Conservation (phyloP, 2,113 vertebrate genomes). For the Ascaphus truei region DNA sequence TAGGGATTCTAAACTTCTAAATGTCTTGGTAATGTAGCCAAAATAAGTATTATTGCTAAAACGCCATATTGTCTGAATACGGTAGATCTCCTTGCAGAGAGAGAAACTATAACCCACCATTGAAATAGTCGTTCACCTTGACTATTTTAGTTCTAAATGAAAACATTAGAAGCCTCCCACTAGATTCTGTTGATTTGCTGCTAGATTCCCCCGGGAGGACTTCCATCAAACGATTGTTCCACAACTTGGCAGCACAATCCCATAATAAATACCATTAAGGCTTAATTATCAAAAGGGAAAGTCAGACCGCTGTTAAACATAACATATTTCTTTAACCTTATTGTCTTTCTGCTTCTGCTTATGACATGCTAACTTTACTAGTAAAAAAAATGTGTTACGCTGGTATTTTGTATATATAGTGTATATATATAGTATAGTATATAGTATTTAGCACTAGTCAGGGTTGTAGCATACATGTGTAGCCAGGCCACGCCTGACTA, state of each 20-base stretch:
- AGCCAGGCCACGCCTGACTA: no score
- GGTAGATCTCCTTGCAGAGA: neutral
- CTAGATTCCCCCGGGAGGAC: neutral
- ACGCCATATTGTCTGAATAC: no score
- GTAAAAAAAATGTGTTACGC: no score
- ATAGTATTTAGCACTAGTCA: no score
- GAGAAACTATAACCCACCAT: neutral
- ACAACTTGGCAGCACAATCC: neutral
- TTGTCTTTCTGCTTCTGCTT: neutral
- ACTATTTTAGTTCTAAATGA: neutral
- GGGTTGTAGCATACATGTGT: no score
- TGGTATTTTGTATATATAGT: no score
- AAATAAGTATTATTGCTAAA: no score
- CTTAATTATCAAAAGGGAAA: neutral
- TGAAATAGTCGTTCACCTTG: neutral
- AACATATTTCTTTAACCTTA: neutral
- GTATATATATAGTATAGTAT: no score
- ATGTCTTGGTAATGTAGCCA: no score
- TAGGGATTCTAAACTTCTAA: no score
- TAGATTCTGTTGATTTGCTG: neutral
- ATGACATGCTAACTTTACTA: neutral
- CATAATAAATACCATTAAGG: constrained; percentile 2
- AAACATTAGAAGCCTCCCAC: neutral
- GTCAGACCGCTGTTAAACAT: neutral
- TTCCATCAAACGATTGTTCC: neutral